phyloP scores from a whole-genome alignment of 2,797 vertebrate genomes.

The Helostoma temminkii region DNA sequence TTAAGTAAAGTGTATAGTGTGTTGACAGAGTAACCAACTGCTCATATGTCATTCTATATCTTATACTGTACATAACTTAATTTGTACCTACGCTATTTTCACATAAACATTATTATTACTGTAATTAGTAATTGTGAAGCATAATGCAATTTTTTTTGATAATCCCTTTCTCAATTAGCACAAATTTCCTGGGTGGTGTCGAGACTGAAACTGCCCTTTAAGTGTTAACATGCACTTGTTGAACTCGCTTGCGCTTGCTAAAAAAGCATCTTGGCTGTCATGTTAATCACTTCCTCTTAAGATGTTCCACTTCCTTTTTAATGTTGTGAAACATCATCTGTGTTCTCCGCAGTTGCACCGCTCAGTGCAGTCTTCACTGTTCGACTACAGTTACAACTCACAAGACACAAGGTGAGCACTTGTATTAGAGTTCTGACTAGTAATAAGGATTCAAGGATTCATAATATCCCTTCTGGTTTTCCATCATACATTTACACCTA shows the following conservation, averaged over 20 bases:
- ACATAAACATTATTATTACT: neutral
- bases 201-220: neutral
- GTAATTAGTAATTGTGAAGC: neutral
- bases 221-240: neutral
- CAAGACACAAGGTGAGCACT: slow-evolving; percentile 33
- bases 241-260: slow-evolving; percentile 1
- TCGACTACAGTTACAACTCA: rapidly evolving
- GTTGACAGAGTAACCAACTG: neutral
- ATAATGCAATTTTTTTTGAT: neutral
- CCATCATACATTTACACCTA: too few relatives aligned
- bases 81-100: neutral
- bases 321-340: slow-evolving; percentile 48
- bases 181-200: neutral
- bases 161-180: neutral
- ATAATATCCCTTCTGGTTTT: too few relatives aligned
- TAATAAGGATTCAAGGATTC: too few relatives aligned
- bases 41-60: neutral
- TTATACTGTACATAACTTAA: neutral
- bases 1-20: neutral
- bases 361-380: slow-evolving; percentile 53
- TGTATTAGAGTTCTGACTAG: neutral
- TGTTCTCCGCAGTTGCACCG: slow-evolving; percentile 67
- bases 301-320: slow-evolving; percentile 59
- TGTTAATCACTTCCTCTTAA: slow-evolving; percentile 61
- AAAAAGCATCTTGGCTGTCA: neutral